Evolutionary conservation across 2,113 vertebrate species (phyloP), one percentile per base, ranked within the genome.

Genomic region (Ascaphus truei): DNA sequence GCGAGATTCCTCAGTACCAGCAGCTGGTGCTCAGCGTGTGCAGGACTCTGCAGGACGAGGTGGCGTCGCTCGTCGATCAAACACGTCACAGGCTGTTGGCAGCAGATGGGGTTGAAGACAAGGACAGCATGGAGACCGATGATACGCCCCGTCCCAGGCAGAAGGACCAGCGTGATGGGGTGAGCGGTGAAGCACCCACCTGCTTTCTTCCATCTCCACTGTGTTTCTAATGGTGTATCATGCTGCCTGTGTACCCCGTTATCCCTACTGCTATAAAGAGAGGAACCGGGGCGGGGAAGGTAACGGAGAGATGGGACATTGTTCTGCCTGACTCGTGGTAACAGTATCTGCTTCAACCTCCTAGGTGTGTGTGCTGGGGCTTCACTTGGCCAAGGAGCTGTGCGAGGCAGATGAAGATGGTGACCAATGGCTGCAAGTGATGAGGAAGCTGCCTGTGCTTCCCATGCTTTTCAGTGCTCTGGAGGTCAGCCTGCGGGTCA

Each of bases 61-160:
- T 94, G 1, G 78, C 95, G 65, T 88, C 87, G 0, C 90, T 99
- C 36, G 87, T 94, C 0, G 94, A 98, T 82, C 93, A 89, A 62
- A 96, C 94, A 0, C 92, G 90, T 6, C 93, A 94, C 75, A 81
- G 87, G 73, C 68, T 93, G 85, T 82, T 72, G 0, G 8, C 82
- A 5, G 68, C 90, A 71, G 50, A 68, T 1, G 30, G 71, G 0
- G 3, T 57, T 0, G 96, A 99, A 45, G 95, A 95, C 69, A 95
- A 93, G 76, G 95, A 99, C 86, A 94, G 93, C 68, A 99, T 99
- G 97, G 97, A 99, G 75, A 99, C 94, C 0, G 96, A 99, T 1
- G 88, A 89, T 36, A 59, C 67, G 43, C 92, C 91, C 5, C 84
- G 91, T 3, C 79, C 80, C 0, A 85, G 86, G 11, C 94, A 93